Conservation (phyloP, 2,797 vertebrate genomes). For the Denticeps clupeoides region DNA sequence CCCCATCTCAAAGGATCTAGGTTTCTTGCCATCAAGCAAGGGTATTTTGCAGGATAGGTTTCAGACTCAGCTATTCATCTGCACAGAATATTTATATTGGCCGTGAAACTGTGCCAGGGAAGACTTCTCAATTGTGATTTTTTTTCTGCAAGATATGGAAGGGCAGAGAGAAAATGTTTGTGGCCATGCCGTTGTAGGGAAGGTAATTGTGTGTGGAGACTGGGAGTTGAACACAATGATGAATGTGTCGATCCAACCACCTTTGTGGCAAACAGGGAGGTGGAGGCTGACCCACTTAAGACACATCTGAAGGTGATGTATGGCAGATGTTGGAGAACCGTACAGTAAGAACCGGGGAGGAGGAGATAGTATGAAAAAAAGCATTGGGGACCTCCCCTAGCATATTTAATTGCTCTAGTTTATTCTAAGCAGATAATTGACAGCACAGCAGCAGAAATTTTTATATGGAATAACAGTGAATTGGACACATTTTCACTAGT, state of each 20-base stretch:
- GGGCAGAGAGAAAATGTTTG: slow-evolving; percentile 32
- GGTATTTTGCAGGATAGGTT: too few species aligned
- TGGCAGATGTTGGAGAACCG: slow-evolving; percentile 31
- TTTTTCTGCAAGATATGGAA: too few species aligned
- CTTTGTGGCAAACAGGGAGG: slow-evolving; percentile 32
- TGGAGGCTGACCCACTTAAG: slow-evolving; percentile 52
- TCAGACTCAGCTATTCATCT: too few species aligned
- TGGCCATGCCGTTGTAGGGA: slow-evolving; percentile 43
- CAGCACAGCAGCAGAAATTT: slow-evolving; percentile 10
- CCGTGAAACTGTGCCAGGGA: too few species aligned
- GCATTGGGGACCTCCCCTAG: slow-evolving; percentile 19
- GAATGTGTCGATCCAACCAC: slow-evolving; percentile 45
- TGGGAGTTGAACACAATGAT: slow-evolving; percentile 48
- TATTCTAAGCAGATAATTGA: slow-evolving; percentile 29
- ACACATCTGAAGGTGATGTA: slow-evolving; percentile 49
- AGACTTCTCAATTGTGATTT: too few species aligned
- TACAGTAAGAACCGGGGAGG: slow-evolving; percentile 12
- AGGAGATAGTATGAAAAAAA: slow-evolving; percentile 15
- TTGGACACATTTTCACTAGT: too few species aligned
- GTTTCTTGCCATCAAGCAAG: too few species aligned
- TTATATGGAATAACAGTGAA: too few species aligned
- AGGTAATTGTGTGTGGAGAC: slow-evolving; percentile 49
- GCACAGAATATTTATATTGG: too few species aligned
- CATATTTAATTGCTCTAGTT: slow-evolving; percentile 29
- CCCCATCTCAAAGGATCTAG: too few species aligned